These are phyloP conservation scores for Ploceus nigricollis DNA, from an alignment of 2,113 vertebrate genomes.

Conservation along the genomic window DNA sequence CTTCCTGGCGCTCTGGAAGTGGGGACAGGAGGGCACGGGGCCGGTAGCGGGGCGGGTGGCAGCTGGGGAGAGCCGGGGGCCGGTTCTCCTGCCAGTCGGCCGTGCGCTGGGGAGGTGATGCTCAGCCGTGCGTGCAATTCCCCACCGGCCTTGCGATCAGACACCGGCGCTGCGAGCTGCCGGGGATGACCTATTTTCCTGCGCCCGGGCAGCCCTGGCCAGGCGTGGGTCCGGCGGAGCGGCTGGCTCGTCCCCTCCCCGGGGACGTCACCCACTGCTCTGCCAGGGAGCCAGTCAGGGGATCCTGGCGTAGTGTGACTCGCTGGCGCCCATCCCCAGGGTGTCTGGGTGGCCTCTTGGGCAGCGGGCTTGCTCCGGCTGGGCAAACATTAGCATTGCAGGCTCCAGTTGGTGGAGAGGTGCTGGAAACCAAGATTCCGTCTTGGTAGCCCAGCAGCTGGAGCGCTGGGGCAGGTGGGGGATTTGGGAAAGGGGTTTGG, in stretches of 20 bases:
- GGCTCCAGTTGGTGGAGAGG: not conserved
- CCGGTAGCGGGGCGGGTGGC: not conserved
- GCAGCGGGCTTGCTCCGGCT: not conserved
- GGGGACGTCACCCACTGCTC: not conserved
- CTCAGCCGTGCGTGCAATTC: slow-evolving; percentile 40
- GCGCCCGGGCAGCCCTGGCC: not conserved
- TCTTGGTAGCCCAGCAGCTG: not conserved
- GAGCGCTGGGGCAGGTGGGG: not conserved
- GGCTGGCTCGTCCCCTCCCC: not conserved
- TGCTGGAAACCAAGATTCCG: not conserved
- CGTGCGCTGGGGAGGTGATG: slow-evolving; percentile 2
- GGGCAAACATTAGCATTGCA: not conserved
- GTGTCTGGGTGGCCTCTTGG: not conserved
- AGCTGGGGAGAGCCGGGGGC: slow-evolving; percentile 28
- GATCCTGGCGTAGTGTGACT: accelerated
- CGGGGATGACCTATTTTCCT: slow-evolving; percentile 74
- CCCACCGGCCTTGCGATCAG: slow-evolving; percentile 37
- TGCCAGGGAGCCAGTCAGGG: not conserved
- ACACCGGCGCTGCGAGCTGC: slow-evolving; percentile 45
- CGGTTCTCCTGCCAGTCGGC: not conserved
- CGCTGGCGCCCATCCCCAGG: not conserved
- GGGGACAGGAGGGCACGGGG: not conserved
- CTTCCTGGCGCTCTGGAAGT: accelerated
- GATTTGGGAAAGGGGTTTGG: not conserved
- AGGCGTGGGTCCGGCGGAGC: not conserved